Evolutionary conservation across 2,797 vertebrate species (phyloP).

Genomic region (Alauda arvensis): DNA sequence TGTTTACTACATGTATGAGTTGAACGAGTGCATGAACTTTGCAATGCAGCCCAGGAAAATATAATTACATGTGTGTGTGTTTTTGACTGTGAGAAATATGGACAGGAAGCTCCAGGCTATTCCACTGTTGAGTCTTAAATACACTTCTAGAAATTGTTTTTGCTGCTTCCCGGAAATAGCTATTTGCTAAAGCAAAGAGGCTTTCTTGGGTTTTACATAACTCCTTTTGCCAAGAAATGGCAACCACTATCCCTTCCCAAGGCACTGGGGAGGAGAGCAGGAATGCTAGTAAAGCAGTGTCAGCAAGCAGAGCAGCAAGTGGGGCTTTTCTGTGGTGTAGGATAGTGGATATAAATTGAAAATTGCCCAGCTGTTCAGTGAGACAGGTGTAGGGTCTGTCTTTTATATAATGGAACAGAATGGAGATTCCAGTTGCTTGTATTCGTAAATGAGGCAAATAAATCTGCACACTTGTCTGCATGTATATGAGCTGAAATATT

Average conservation of each 20-base stretch:
- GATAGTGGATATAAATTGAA: slow-evolving; percentile 63
- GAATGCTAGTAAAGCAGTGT: slow-evolving; percentile 29
- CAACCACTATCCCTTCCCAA: neutral
- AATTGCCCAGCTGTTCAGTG: slow-evolving; percentile 67
- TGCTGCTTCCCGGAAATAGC: slow-evolving; percentile 17
- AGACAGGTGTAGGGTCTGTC: slow-evolving; percentile 66
- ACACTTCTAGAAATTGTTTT: slow-evolving; percentile 7
- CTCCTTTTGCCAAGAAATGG: neutral
- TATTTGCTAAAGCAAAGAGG: neutral
- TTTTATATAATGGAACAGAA: slow-evolving; percentile 60
- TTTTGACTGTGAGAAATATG: slow-evolving; percentile 43
- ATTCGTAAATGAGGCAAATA: slow-evolving; percentile 53
- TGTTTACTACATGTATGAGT: slow-evolving; percentile 46
- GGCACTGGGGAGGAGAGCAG: neutral
- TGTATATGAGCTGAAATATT: slow-evolving; percentile 46
- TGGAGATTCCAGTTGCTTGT: slow-evolving; percentile 64
- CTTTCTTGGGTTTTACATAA: neutral
- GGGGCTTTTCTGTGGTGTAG: slow-evolving; percentile 29
- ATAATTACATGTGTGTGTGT: slow-evolving; percentile 31
- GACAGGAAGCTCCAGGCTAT: slow-evolving; percentile 22
- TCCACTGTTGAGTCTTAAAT: slow-evolving; percentile 6
- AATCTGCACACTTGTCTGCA: slow-evolving; percentile 64
- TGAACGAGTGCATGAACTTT: slow-evolving; percentile 44
- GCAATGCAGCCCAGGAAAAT: slow-evolving; percentile 28
- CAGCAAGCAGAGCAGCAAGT: slow-evolving; percentile 42